These are phyloP conservation scores for Pseudomyrmex concolor DNA, from an alignment of 1,140 invertebrate genomes.

Conservation along the genomic window DNA sequence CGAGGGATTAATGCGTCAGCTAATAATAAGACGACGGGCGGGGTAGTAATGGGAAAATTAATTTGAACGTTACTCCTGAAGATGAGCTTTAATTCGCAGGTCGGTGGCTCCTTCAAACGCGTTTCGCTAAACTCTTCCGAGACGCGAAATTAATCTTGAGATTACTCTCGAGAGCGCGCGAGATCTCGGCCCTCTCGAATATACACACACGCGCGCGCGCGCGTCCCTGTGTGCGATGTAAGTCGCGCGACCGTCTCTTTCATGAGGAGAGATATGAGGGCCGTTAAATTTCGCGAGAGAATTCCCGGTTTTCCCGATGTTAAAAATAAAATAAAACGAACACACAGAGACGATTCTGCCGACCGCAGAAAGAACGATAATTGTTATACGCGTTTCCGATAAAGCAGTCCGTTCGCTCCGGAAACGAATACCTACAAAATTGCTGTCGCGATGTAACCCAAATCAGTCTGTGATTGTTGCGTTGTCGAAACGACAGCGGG, in stretches of 20 bases:
- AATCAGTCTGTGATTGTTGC: slow-evolving; percentile 66
- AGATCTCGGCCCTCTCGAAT: not conserved
- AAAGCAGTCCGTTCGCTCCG: slow-evolving; percentile 2
- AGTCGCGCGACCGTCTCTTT: not conserved
- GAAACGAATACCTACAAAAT: slow-evolving; percentile 18
- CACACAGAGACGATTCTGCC: slow-evolving; percentile 1
- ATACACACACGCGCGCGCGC: too few species aligned
- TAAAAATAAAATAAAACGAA: slow-evolving; percentile 6
- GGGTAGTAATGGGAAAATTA: slow-evolving; percentile 38
- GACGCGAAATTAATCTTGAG: slow-evolving; percentile 70
- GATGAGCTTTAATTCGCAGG: slow-evolving; percentile 30
- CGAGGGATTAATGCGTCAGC: not conserved
- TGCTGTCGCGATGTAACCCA: slow-evolving; percentile 57
- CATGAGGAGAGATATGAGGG: slow-evolving; percentile 37
- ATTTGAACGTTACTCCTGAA: slow-evolving; percentile 44
- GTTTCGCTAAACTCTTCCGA: slow-evolving; percentile 35
- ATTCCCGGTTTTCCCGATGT: not conserved
- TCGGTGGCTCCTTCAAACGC: slow-evolving; percentile 31
- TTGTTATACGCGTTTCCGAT: slow-evolving; percentile 22
- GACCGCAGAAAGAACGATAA: not conserved
- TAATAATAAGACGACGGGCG: not conserved
- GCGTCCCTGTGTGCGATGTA: not conserved
- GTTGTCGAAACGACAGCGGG: slow-evolving; percentile 47
- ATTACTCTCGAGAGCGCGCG: slow-evolving; percentile 6
- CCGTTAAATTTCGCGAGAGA: not conserved